Evolutionary conservation across 2,888 invertebrate species (phyloP).

Genomic region (Plemyria rubiginata): DNA sequence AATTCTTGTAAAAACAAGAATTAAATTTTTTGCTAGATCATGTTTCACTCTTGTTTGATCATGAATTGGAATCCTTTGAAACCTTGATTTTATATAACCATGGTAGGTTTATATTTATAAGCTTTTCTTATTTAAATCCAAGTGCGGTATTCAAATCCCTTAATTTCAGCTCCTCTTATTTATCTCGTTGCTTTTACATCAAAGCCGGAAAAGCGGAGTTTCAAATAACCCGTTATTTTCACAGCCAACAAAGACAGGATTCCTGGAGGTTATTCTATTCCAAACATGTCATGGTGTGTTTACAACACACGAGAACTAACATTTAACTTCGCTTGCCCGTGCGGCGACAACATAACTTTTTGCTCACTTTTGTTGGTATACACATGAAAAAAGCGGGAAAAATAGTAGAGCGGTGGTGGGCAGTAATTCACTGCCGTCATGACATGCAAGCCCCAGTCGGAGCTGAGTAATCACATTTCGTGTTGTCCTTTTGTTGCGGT

Average conservation of each 20-base stretch:
- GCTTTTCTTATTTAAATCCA: neutral
- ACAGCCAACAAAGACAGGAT: constrained; percentile 28
- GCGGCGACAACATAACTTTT: constrained; percentile 63
- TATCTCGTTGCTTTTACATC: constrained; percentile 9
- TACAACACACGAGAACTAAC: constrained; percentile 66
- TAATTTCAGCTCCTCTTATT: neutral
- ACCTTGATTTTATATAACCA: neutral
- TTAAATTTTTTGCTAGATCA: neutral
- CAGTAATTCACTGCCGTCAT: constrained; percentile 74
- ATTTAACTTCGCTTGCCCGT: constrained; percentile 61
- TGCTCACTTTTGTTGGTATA: constrained; percentile 63
- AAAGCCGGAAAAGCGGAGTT: constrained; percentile 9
- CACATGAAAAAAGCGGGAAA: constrained; percentile 53
- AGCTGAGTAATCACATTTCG: constrained; percentile 79
- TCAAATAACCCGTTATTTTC: constrained; percentile 19
- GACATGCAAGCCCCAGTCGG: constrained; percentile 69
- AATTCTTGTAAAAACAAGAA: too few relatives aligned
- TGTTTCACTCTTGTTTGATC: neutral
- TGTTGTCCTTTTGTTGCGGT: constrained; percentile 73
- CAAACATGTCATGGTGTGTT: constrained; percentile 65
- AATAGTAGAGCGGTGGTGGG: constrained; percentile 41
- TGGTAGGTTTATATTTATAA: too few relatives aligned
- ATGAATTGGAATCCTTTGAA: neutral
- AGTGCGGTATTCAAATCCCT: neutral
- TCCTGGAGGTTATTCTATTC: constrained; percentile 48